Evolutionary conservation across 1,140 invertebrate species (phyloP), one percentile per base, ranked within the genome.

Genomic region (Lordiphosa collinella): DNA sequence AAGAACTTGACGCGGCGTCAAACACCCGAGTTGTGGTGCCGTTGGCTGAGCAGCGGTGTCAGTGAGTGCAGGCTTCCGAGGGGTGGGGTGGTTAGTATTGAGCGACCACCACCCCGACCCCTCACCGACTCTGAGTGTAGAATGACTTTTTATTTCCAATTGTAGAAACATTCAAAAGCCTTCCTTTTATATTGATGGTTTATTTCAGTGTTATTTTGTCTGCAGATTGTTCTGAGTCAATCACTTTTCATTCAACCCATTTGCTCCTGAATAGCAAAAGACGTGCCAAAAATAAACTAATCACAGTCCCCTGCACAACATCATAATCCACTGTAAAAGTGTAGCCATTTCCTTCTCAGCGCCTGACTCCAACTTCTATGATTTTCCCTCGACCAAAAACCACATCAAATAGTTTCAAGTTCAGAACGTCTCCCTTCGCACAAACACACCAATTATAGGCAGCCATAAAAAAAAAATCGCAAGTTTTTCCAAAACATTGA

Each of bases 381-480:
- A 5, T 22, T 59, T 38, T 41, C 49, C 59, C 12, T 29, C 16
- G 11, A 36, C 14, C 35, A 62, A n/a, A n/a, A n/a, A 31, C 37
- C 14, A 36, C 54, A 58, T 70, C 36, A 49, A 66, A 54, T 49
- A 59, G 53, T 62, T 82, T 82, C 78, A 82, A 82, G 78, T 82
- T 82, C 78, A 82, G 72, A 52, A 52, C 53, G 51, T 11, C 22
- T 36, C 32, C 50, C 36, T 29, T 29, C 44, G 68, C 67, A 56
- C 68, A 82, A 84, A 78, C 76, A 62, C 34, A 64, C 78, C 78
- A 84, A 84, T 82, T 78, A 82, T 84, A 84, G 78, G 50, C 67
- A 73, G 78, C 72, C 69, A 78, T 84, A 76, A 78, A 80, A 62
- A 80, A 62, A 46, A 36, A 70, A 53, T 50, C 41, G 51, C 61